phyloP scores from a whole-genome alignment of 2,113 vertebrate species.

The Saguinus midas region DNA sequence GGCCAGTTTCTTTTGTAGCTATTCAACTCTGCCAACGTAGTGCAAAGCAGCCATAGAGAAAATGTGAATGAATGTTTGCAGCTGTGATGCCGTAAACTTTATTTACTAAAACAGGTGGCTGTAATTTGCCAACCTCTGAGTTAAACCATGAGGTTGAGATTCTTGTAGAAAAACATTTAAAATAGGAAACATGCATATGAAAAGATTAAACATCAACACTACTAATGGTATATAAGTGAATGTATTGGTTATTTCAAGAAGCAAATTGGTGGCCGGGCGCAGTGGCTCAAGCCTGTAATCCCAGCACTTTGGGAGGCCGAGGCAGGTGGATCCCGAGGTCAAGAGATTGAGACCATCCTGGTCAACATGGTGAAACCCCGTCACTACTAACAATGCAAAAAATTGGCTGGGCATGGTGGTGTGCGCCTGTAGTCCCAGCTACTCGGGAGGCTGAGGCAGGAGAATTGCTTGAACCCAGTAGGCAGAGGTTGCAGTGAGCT shows the following conservation, averaged over 20 bases:
- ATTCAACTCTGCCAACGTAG: background rate
- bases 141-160: background rate
- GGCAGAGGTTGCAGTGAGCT: too few relatives aligned
- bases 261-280: background rate
- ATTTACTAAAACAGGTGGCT: background rate
- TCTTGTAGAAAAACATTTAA: background rate
- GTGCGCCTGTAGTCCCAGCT: too few relatives aligned
- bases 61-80: background rate
- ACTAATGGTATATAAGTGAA: background rate
- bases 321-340: too few relatives aligned
- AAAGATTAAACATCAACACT: constrained; percentile 14
- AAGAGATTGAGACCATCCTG: too few relatives aligned
- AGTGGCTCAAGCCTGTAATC: too few relatives aligned
- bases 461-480: too few relatives aligned
- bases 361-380: too few relatives aligned
- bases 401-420: too few relatives aligned
- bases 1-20: background rate
- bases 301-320: too few relatives aligned
- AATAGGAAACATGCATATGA: background rate
- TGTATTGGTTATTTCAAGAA: background rate
- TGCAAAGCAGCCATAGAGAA: background rate
- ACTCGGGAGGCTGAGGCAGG: too few relatives aligned
- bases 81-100: background rate
- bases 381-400: too few relatives aligned
- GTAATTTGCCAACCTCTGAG: background rate